Evolutionary conservation across 2,888 invertebrate genomes (phyloP).

Genomic region (Drosophila bunnanda): DNA sequence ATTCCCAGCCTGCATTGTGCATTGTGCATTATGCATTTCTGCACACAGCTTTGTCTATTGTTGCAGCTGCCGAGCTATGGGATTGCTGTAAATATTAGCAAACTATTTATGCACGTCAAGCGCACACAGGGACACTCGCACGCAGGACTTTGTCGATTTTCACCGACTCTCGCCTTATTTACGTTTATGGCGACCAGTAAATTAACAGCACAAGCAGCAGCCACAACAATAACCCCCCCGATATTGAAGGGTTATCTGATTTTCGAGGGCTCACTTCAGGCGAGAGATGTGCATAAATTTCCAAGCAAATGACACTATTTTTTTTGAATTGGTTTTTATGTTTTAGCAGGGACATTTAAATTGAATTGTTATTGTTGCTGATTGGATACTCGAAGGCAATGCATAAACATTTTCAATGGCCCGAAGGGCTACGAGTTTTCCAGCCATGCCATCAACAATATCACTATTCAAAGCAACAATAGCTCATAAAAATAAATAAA

Average conservation of each 20-base stretch:
- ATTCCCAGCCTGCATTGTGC: conserved; percentile 66
- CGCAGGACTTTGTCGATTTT: conserved; percentile 8
- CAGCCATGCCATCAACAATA: conserved; percentile 19
- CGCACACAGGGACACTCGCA: conserved; percentile 31
- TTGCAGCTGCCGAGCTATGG: conserved; percentile 37
- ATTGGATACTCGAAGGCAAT: conserved; percentile 43
- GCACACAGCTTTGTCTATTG: conserved; percentile 40
- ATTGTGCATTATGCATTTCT: conserved; percentile 41
- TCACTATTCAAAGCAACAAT: conserved; percentile 8
- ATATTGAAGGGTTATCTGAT: conserved; percentile 45
- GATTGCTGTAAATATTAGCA: conserved; percentile 61
- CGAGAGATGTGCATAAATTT: conserved; percentile 24
- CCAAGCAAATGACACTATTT: not conserved
- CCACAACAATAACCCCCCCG: conserved; percentile 22
- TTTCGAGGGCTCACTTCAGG: conserved; percentile 8
- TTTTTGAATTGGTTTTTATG: not conserved
- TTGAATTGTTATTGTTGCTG: conserved; percentile 37
- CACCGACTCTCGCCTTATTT: conserved; percentile 51
- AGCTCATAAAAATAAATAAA: conserved; percentile 28
- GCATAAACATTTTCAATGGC: conserved; percentile 41
- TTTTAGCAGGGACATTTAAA: conserved; percentile 16
- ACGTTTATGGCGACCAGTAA: conserved; percentile 52
- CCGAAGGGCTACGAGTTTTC: conserved; percentile 29
- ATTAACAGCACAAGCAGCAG: conserved; percentile 41
- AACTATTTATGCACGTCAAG: conserved; percentile 70